phyloP scores from a whole-genome alignment of 2,888 invertebrate genomes.

The Arge pagana region DNA sequence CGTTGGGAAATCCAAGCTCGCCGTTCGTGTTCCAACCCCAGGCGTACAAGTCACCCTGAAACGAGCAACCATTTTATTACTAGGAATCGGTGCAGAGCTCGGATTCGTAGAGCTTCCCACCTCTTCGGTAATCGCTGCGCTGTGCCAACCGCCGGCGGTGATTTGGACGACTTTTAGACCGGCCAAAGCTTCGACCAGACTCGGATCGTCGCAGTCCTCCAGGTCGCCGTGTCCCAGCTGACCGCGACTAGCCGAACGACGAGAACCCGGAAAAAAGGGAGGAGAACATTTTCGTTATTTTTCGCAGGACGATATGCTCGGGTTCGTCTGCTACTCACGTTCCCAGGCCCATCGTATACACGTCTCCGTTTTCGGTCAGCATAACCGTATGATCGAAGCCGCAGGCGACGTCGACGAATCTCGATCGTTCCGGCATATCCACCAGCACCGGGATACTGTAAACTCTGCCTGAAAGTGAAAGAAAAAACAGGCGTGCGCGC shows the following conservation, averaged over 20 bases:
- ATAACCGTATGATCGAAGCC: slow-evolving; percentile 83
- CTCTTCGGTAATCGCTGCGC: slow-evolving; percentile 73
- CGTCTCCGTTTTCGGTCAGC: slow-evolving; percentile 70
- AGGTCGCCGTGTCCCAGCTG: slow-evolving; percentile 83
- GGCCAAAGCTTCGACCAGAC: slow-evolving; percentile 72
- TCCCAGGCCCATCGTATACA: slow-evolving; percentile 85
- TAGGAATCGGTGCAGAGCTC: no score
- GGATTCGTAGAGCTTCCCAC: slow-evolving; percentile 36
- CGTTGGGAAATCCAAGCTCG: slow-evolving; percentile 72
- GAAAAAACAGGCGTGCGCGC: no score
- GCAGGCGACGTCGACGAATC: slow-evolving; percentile 69
- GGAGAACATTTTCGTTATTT: no score
- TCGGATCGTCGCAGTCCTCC: slow-evolving; percentile 67
- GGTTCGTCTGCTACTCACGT: slow-evolving; percentile 68
- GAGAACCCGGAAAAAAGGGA: no score
- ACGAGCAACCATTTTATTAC: neutral
- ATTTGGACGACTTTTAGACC: slow-evolving; percentile 75
- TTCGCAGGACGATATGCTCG: no score
- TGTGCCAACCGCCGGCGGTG: slow-evolving; percentile 87
- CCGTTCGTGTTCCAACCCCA: slow-evolving; percentile 94
- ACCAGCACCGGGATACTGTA: slow-evolving; percentile 68
- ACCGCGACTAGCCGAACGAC: slow-evolving; percentile 82
- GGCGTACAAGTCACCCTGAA: slow-evolving; percentile 77
- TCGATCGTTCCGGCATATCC: slow-evolving; percentile 61
- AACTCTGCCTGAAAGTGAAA: slow-evolving; percentile 61